Evolutionary conservation across 2,888 invertebrate species (phyloP).

Genomic region (Imbricaverruca yamaguchii): DNA sequence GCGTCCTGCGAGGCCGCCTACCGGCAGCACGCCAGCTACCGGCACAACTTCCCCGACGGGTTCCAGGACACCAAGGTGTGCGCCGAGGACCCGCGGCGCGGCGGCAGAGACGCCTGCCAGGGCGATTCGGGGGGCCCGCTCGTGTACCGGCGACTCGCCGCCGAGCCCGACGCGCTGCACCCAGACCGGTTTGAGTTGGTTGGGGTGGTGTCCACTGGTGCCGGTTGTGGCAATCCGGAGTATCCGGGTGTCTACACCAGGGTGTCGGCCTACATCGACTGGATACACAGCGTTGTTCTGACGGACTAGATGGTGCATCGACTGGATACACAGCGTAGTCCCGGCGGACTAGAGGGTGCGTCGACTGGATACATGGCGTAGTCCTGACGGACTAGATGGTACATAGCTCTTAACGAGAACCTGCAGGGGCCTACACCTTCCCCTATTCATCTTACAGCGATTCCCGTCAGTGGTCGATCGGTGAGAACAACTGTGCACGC

Average conservation of each 20-base stretch:
- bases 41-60: background rate
- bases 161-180: background rate
- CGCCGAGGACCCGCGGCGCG: background rate
- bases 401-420: too few relatives aligned
- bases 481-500: too few relatives aligned
- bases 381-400: too few relatives aligned
- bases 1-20: background rate
- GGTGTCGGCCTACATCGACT: background rate
- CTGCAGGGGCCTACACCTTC: too few relatives aligned
- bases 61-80: background rate
- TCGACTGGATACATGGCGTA: too few relatives aligned
- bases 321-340: too few relatives aligned
- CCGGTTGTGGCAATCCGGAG: background rate
- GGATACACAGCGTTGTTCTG: background rate
- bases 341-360: too few relatives aligned
- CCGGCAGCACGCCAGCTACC: background rate
- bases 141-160: background rate
- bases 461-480: too few relatives aligned
- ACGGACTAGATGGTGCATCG: too few relatives aligned
- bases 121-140: constrained; percentile 12
- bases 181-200: background rate
- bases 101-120: background rate
- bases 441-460: too few relatives aligned
- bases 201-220: background rate
- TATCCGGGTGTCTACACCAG: constrained; percentile 6